Evolutionary conservation across 2,113 vertebrate genomes (phyloP), one percentile per base, ranked within the genome.

Genomic region (Castor canadensis): DNA sequence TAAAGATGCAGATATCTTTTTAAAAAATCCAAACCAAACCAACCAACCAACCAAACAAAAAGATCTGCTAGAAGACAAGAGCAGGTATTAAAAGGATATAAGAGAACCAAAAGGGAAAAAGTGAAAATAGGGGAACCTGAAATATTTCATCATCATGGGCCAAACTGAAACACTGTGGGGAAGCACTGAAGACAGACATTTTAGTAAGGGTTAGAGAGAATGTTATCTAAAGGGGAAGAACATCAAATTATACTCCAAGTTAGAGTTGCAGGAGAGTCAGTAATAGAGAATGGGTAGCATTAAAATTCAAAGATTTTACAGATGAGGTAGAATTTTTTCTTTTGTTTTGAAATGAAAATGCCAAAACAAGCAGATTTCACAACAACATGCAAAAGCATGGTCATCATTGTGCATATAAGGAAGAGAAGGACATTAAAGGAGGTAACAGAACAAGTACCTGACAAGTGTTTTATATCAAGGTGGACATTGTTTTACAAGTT

Each of bases 101-200:
- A 24, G 87, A 67, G 76, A 90, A 91, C 69, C 69, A 96, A 97
- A 95, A 91, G 69, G 97, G 97, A 97, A 98, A 98, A 98, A 98
- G 97, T 97, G 98, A 98, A n/a, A 98, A 98, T 98, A 98, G 98
- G 97, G 98, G 98, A 98, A 98, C 98, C 98, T 96, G 73, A 98
- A 97, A 84, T 97, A 98, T 98, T 98, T 98, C 98, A 98, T 97
- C 98, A 98, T 98, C 98, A 92, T 94, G 95, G 97, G 98, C 97
- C 97, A 98, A 98, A 98, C 96, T 98, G 97, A 98, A 98, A 98
- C 96, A 97, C 97, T 98, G 93, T 56, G 89, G 91, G 97, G 96
- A 97, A 97, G 96, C 92, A 88, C 58, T 69, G 60, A 72, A 77
- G 94, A 97, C 92, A 92, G 96, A 97, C 80, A 95, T 96, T 93